Base-by-base conservation (phyloP, 2,113 vertebrate genomes). In the Hydropotes inermis region DNA sequence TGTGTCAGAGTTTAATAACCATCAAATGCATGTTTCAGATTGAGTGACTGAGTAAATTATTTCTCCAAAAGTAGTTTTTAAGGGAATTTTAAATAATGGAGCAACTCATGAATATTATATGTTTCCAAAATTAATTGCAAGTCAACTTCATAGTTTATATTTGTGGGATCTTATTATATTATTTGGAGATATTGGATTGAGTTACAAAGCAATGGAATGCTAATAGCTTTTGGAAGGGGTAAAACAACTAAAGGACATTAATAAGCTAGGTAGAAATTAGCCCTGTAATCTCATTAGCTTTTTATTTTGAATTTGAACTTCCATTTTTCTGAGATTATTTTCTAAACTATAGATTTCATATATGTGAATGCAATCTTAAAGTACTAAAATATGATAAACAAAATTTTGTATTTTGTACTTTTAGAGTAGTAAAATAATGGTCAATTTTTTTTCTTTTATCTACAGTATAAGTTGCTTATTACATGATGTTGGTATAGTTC, bases 31-130 rank as follows among this genome's bases (percentile, higher is more conserved):
- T 91, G 94, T 97, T 99, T 99, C 88, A 98, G 95, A 98, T 79
- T 98, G 98, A 98, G 98, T 98, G 98, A 98, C 97, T 87, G 43
- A 98, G 97, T 97, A 97, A 98, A 98, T 99, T 99, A 98, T 98
- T 98, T 98, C 74, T 95, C 95, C 83, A 98, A 97, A 99, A 98
- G 92, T 97, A 97, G 90, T 98, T 98, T 98, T 93, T 98, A 98
- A 64, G 52, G 54, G 55, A 52, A 1, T 98, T 97, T 97, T 98
- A 97, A 96, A 98, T 70, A 98, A 98, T 98, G 36, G 36, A 97
- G 97, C 93, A 91, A 94, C 60, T 98, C 97, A 98, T 98, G 95
- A 98, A 98, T 98, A 98, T 97, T 97, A 92, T 87, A 81, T 97
- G 92, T 97, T 98, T 98, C 96, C 55, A 98, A 97, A 98, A 98